These are phyloP conservation scores for Paguma larvata DNA, from an alignment of 2,797 vertebrate genomes.

Conservation along the genomic window DNA sequence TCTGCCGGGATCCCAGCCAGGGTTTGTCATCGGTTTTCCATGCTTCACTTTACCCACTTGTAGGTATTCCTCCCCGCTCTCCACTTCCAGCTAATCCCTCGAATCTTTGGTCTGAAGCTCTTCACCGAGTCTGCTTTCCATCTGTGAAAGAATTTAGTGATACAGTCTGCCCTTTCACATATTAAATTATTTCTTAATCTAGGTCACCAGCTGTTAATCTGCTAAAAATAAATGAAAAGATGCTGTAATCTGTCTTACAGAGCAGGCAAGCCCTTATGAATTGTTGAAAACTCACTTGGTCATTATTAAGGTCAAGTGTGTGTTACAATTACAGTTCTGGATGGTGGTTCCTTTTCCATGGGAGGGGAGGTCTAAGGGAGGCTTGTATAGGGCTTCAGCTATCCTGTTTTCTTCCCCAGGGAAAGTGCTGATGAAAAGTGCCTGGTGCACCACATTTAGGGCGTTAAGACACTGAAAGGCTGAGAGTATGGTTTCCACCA, in stretches of 20 bases:
- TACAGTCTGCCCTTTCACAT: slow-evolving; percentile 57
- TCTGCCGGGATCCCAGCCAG: not conserved
- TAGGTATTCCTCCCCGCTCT: not conserved
- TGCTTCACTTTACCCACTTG: not conserved
- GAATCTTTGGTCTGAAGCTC: slow-evolving; percentile 57
- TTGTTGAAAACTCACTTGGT: not conserved
- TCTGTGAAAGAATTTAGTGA: slow-evolving; percentile 76
- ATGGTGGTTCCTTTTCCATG: not conserved
- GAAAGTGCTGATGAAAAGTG: not conserved
- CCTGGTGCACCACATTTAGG: not conserved
- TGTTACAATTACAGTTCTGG: not conserved
- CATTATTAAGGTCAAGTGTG: not conserved
- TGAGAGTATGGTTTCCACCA: not conserved
- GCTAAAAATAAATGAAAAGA: slow-evolving; percentile 76
- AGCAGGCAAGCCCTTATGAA: not conserved
- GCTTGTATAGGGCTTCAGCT: not conserved
- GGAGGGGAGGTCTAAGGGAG: no score
- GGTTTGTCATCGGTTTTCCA: not conserved
- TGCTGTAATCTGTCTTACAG: slow-evolving; percentile 36
- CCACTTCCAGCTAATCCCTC: not conserved
- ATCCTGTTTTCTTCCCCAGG: not conserved
- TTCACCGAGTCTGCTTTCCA: slow-evolving; percentile 62
- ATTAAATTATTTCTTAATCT: slow-evolving; percentile 78
- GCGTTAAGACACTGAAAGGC: not conserved
- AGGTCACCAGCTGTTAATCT: slow-evolving; percentile 83